phyloP scores from a whole-genome alignment of 2,888 invertebrate genomes.

The Sturmia bella region DNA sequence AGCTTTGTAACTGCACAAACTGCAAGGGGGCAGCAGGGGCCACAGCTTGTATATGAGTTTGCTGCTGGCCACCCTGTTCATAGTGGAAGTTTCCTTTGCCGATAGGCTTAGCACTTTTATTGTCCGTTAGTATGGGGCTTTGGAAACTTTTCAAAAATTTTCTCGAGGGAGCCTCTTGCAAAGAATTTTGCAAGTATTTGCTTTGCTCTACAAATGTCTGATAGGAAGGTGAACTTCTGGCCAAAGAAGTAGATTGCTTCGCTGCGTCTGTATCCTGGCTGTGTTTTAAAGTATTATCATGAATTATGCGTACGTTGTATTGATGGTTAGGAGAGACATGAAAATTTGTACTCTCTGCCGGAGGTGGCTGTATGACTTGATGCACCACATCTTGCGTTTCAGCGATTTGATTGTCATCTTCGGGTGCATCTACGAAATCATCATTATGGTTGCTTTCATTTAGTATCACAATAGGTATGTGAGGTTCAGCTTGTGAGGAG shows the following conservation, averaged over 20 bases:
- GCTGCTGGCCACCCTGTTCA: constrained; percentile 70
- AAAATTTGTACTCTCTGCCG: constrained; percentile 61
- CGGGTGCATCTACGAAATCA: constrained; percentile 77
- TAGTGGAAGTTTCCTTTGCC: constrained; percentile 76
- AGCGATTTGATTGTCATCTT: constrained; percentile 82
- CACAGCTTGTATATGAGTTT: constrained; percentile 61
- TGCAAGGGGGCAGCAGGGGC: constrained; percentile 72
- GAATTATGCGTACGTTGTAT: constrained; percentile 78
- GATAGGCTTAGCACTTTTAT: constrained; percentile 68
- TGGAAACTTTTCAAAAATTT: constrained; percentile 78
- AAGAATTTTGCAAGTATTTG: constrained; percentile 63
- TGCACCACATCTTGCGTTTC: constrained; percentile 78
- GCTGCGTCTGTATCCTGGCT: constrained; percentile 28
- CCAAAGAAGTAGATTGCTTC: not conserved
- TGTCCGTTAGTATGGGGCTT: constrained; percentile 73
- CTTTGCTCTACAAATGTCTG: constrained; percentile 68
- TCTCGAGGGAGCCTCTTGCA: constrained; percentile 78
- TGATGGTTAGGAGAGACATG: constrained; percentile 71
- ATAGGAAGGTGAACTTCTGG: constrained; percentile 74
- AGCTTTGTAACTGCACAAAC: constrained; percentile 68
- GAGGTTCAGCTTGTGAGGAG: constrained; percentile 46
- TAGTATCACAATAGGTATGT: constrained; percentile 82
- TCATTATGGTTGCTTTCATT: constrained; percentile 81
- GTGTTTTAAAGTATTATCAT: constrained; percentile 71
- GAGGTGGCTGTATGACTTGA: constrained; percentile 72